Evolutionary conservation across 2,888 invertebrate species (phyloP).

Genomic region (Acanthosepion esculentum): DNA sequence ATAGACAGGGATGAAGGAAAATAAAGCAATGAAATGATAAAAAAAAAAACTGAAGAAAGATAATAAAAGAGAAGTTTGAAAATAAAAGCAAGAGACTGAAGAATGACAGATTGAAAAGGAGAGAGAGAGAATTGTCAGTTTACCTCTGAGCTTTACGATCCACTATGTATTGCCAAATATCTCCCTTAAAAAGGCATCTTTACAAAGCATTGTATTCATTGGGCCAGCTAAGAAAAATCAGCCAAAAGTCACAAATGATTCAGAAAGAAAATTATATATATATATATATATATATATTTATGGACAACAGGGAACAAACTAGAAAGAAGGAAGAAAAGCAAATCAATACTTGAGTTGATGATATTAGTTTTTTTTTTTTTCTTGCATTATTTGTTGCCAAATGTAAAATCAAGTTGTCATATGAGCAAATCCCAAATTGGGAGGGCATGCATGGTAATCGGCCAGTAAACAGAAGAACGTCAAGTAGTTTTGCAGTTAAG

Average conservation of each 20-base stretch:
- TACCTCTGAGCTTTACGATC: background rate
- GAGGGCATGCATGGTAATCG: background rate
- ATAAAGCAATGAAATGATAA: background rate
- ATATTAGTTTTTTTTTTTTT: no score
- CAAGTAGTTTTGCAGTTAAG: conserved; percentile 6
- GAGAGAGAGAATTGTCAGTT: background rate
- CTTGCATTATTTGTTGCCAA: background rate
- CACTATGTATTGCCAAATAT: background rate
- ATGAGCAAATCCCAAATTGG: conserved; percentile 9
- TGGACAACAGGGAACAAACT: background rate
- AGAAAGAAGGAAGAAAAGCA: background rate
- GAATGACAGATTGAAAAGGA: background rate
- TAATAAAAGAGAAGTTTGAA: background rate
- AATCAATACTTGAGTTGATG: background rate
- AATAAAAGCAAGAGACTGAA: background rate
- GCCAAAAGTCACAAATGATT: conserved; percentile 4
- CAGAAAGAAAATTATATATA: background rate
- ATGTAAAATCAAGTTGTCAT: conserved; percentile 22
- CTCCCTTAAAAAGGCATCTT: background rate
- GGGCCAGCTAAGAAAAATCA: background rate
- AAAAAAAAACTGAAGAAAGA: background rate
- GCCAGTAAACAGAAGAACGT: background rate
- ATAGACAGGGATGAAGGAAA: background rate
- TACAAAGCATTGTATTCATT: background rate
- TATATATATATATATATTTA: background rate